Base-by-base conservation (phyloP, 2,113 vertebrate species). In the Sturnus vulgaris region DNA sequence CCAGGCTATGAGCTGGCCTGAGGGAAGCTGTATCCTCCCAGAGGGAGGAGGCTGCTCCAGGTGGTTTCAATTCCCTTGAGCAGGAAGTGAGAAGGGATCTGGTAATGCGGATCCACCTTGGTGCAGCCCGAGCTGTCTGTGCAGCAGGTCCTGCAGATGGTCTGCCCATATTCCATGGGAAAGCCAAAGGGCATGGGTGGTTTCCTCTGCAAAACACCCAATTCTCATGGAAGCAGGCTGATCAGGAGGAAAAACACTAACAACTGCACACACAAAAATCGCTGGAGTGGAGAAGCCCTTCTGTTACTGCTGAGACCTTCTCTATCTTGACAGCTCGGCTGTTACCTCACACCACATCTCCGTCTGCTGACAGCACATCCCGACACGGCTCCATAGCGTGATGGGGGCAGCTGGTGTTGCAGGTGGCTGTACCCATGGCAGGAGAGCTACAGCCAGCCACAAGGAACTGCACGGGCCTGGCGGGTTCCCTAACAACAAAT, bases 311-410 rank as follows among this genome's bases (percentile, higher is more conserved):
- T 22, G 25, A 60, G 70, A 44, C 22, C 61, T 40, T 12, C 50
- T 65, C 86, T 66, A 9, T 46, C 42, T 28, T 2, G 11, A 61
- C 9, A 15, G 75, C n/a, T 42, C 53, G 65, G 70, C 75, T 90
- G 23, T 44, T 89, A 46, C 10, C 37, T 65, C 6, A 2, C 35
- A 69, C 23, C 46, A 9, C 5, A 11, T 82, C 57, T 73, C 79
- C 0, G 2, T 44, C 46, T 76, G 33, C 90, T 1, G 3, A 65
- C 3, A 52, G 81, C 30, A 30, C 1, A 5, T 24, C 31, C 42
- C 0, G 24, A 83, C 76, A 50, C 0, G 0, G 18, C 57, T 59
- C 61, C 0, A 0, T 23, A 9, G 39, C 10, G 0, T 2, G 39
- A 33, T 12, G 17, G 47, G 15, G 81, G 44, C 72, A 83, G 59